A percentile compares a stretch with the other conserved stretches of the same genome.
Conservation (phyloP, 2,797 vertebrate species). For the Argentina silus region DNA sequence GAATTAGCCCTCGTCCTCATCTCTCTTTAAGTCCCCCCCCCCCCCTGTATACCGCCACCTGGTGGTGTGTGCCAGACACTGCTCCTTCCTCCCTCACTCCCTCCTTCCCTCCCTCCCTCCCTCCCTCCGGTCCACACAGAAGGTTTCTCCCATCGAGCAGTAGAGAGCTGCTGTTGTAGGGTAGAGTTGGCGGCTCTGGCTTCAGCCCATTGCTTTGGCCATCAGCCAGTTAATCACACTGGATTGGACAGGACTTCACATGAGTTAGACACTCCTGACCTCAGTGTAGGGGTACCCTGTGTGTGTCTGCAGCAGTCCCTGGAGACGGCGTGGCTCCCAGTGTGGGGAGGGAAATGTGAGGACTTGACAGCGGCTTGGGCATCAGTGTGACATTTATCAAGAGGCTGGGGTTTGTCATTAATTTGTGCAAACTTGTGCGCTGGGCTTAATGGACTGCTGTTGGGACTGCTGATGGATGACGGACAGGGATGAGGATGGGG, state of each 20-base stretch:
- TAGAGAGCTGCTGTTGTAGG: background rate
- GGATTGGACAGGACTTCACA: too few relatives aligned
- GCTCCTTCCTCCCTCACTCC: background rate
- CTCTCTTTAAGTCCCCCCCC: background rate
- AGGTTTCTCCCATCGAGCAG: background rate
- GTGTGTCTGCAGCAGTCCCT: background rate
- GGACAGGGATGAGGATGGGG: background rate
- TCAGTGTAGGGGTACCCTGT: background rate
- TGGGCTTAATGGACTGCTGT: slow-evolving; percentile 37
- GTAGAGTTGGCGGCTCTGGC: too few relatives aligned
- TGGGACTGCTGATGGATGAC: slow-evolving; percentile 23
- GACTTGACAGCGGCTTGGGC: slow-evolving; percentile 1
- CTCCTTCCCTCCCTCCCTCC: too few relatives aligned
- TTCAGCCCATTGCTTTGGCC: background rate
- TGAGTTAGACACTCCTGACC: too few relatives aligned
- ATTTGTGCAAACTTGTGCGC: slow-evolving; percentile 26
- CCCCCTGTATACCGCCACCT: background rate
- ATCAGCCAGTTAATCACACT: background rate
- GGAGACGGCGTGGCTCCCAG: too few relatives aligned
- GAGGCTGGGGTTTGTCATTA: slow-evolving; percentile 27
- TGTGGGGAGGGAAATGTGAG: background rate
- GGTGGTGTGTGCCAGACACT: background rate
- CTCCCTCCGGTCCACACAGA: background rate
- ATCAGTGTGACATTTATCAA: slow-evolving; percentile 32
- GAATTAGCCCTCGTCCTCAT: slow-evolving; percentile 21